phyloP scores from a whole-genome alignment of 92 coral and sea anemone genomes.

The Chrysogorgia sp. region DNA sequence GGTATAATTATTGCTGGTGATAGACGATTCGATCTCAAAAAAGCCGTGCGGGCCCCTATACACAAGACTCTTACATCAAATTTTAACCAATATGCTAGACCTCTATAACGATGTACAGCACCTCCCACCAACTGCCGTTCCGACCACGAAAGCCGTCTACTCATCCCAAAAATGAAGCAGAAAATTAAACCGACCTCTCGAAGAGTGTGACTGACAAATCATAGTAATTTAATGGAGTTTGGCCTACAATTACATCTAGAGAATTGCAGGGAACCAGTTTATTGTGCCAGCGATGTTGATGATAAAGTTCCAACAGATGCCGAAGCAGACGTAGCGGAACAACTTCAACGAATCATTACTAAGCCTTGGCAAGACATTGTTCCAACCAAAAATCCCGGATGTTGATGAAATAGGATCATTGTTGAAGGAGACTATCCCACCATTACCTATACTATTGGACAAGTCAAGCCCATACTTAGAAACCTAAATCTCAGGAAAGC shows the following conservation, averaged over 20 bases:
- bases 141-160: slow-evolving; percentile 53
- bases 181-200: slow-evolving; percentile 37
- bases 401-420: slow-evolving; percentile 1
- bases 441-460: slow-evolving; percentile 19
- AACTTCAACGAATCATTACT: slow-evolving; percentile 5
- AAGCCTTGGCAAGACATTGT: neutral
- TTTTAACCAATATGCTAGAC: slow-evolving; percentile 50
- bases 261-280: slow-evolving; percentile 43
- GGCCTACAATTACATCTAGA: slow-evolving; percentile 37
- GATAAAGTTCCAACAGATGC: slow-evolving; percentile 31
- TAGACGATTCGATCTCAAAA: neutral
- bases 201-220: slow-evolving; percentile 40
- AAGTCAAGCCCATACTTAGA: slow-evolving; percentile 19
- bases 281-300: slow-evolving; percentile 25
- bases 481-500: slow-evolving; percentile 34
- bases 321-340: slow-evolving; percentile 11
- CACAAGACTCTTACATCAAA: slow-evolving; percentile 41
- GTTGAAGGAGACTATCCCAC: neutral
- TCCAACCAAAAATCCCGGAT: slow-evolving; percentile 10
- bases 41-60: slow-evolving; percentile 38
- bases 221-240: slow-evolving; percentile 23
- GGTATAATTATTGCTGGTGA: slow-evolving; percentile 42
- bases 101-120: slow-evolving; percentile 39
- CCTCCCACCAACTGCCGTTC: slow-evolving; percentile 53
- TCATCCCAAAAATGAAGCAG: slow-evolving; percentile 36